phyloP scores from a whole-genome alignment of 2,113 vertebrate genomes.

The Percina caprodes region DNA sequence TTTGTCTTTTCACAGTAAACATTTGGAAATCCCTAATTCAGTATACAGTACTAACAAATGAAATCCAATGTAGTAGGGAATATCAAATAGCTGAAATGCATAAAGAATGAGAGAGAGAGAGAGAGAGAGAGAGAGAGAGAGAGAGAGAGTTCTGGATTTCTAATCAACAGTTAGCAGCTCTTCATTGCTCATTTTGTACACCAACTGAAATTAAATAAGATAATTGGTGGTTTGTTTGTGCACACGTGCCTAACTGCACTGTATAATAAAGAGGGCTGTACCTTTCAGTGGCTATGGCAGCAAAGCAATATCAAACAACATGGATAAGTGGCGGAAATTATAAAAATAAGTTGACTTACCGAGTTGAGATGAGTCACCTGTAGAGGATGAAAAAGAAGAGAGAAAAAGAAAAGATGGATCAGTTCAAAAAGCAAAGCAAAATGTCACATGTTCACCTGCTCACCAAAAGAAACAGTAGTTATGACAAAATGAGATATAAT shows the following conservation, averaged over 20 bases:
- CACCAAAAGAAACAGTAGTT: neutral
- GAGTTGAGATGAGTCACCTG: constrained; percentile 83
- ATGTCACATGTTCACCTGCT: constrained; percentile 20
- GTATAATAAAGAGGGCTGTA: neutral
- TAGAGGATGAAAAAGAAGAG: constrained; percentile 24
- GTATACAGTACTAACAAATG: constrained; percentile 30
- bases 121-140: neutral
- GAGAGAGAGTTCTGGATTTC: neutral
- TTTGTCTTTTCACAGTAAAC: constrained; percentile 32
- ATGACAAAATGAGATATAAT: constrained; percentile 17
- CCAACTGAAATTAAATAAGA: constrained; percentile 11
- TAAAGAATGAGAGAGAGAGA: neutral
- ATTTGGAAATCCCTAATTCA: constrained; percentile 3
- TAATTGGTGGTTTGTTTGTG: constrained; percentile 11
- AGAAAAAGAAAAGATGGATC: constrained; percentile 37
- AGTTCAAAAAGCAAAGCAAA: constrained; percentile 47
- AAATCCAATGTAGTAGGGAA: constrained; percentile 14
- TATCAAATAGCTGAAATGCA: constrained; percentile 35
- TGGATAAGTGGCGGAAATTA: neutral
- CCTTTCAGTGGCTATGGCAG: neutral
- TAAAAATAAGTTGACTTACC: constrained; percentile 74
- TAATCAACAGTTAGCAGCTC: constrained; percentile 5
- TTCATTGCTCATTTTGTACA: neutral
- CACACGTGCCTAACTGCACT: neutral
- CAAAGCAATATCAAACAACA: neutral